Evolutionary conservation across 37 sponge, comb jelly and placozoan genomes (phyloP).

Genomic region (Corticium candelabrum): DNA sequence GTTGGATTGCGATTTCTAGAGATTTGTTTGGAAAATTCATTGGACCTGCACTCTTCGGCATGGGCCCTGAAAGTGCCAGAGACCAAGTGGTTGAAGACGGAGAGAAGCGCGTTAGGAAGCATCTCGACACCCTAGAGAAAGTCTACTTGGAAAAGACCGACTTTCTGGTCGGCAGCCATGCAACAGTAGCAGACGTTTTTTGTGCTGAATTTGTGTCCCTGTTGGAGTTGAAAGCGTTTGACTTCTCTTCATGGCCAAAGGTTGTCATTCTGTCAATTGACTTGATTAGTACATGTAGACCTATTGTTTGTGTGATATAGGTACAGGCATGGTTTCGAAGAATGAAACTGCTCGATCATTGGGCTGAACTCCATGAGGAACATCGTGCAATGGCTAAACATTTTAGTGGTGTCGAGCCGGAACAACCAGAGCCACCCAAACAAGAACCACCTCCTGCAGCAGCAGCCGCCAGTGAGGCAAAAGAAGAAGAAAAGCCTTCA

Average conservation of each 20-base stretch:
- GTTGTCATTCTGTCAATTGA: neutral
- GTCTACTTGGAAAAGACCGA: neutral
- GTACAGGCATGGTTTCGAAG: neutral
- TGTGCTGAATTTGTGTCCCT: neutral
- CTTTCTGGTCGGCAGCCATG: neutral
- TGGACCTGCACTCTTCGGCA: too few relatives aligned
- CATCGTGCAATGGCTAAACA: neutral
- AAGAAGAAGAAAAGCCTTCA: neutral
- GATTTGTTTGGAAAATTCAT: too few relatives aligned
- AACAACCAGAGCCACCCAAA: constrained; percentile 1
- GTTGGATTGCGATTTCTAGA: too few relatives aligned
- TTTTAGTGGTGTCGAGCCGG: neutral
- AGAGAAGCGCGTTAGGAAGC: neutral
- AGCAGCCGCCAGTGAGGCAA: neutral
- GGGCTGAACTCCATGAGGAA: neutral
- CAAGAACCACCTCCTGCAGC: neutral
- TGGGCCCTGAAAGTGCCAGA: too few relatives aligned
- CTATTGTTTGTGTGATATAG: too few relatives aligned
- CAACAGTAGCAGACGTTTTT: neutral
- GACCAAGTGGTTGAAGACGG: neutral
- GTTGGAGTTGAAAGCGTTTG: neutral
- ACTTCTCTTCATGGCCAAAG: neutral
- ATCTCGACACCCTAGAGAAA: neutral
- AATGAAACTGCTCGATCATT: neutral
- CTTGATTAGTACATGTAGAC: too few relatives aligned